phyloP scores from a whole-genome alignment of 2,113 vertebrate species.

The Oenanthe melanoleuca region DNA sequence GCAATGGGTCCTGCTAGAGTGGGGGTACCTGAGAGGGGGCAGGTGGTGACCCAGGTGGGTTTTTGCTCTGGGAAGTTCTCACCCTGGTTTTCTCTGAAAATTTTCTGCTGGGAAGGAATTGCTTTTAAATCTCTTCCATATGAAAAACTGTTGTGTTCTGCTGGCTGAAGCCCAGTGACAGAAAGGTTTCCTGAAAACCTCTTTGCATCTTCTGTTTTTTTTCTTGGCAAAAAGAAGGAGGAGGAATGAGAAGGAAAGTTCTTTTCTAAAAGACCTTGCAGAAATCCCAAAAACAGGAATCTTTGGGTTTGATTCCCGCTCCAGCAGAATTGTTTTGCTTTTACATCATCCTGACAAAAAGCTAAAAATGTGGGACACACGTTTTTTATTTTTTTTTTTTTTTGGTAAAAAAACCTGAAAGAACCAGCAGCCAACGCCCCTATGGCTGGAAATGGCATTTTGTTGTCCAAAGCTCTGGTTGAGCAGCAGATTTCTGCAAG shows the following conservation, averaged over 20 bases:
- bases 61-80: not conserved
- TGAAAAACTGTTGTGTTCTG: not conserved
- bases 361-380: not conserved
- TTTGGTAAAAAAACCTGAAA: not conserved
- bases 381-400: not conserved
- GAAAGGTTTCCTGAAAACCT: not conserved
- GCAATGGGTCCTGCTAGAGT: not conserved
- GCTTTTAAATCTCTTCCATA: not conserved
- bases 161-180: not conserved
- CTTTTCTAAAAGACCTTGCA: not conserved
- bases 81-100: not conserved
- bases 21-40: not conserved
- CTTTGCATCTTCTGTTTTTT: not conserved
- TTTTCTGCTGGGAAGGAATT: not conserved
- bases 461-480: not conserved
- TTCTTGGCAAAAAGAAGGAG: not conserved
- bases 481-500: not conserved
- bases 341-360: not conserved
- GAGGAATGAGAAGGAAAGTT: not conserved
- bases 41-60: rapidly evolving
- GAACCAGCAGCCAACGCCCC: not conserved
- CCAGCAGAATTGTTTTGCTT: not conserved
- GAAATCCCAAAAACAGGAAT: not conserved
- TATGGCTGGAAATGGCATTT: not conserved
- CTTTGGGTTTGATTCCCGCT: not conserved